These are phyloP conservation scores for Atta colombica DNA, from an alignment of 1,140 invertebrate species.

Conservation along the genomic window DNA sequence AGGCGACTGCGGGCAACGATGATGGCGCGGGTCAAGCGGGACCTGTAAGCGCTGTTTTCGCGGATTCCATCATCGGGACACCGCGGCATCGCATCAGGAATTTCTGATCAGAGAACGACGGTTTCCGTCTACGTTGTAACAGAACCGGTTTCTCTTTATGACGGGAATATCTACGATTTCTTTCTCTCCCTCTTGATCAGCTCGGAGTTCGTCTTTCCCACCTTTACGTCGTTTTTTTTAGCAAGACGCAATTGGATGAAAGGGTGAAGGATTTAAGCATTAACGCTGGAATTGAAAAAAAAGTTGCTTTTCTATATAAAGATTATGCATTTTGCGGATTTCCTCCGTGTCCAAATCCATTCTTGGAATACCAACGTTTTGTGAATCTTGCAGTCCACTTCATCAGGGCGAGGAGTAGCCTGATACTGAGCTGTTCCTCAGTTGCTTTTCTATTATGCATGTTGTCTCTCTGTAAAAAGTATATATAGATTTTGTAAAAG, in stretches of 20 bases:
- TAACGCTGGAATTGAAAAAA: conserved; percentile 61
- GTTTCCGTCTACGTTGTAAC: conserved; percentile 79
- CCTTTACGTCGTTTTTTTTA: neutral
- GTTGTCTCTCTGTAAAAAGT: neutral
- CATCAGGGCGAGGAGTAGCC: too few relatives aligned
- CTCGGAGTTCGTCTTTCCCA: conserved; percentile 32
- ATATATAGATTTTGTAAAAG: neutral
- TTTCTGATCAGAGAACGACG: conserved; percentile 73
- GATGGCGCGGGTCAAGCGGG: conserved; percentile 35
- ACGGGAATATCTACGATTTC: conserved; percentile 67
- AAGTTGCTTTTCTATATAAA: neutral
- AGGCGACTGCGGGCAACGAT: neutral
- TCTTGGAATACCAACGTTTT: too few relatives aligned
- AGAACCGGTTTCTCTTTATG: conserved; percentile 79
- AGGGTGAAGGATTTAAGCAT: conserved; percentile 63
- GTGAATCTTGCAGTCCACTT: too few relatives aligned
- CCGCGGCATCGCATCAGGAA: conserved; percentile 43
- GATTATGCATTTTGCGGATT: too few relatives aligned
- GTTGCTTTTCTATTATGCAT: neutral
- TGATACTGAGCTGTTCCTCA: neutral
- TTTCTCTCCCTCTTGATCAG: conserved; percentile 37
- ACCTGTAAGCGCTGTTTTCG: conserved; percentile 35
- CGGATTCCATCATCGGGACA: conserved; percentile 62
- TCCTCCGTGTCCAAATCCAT: too few relatives aligned
- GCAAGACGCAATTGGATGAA: conserved; percentile 50